Base-by-base conservation (phyloP, 2,888 invertebrate species). In the Lacanobia wlatinum region DNA sequence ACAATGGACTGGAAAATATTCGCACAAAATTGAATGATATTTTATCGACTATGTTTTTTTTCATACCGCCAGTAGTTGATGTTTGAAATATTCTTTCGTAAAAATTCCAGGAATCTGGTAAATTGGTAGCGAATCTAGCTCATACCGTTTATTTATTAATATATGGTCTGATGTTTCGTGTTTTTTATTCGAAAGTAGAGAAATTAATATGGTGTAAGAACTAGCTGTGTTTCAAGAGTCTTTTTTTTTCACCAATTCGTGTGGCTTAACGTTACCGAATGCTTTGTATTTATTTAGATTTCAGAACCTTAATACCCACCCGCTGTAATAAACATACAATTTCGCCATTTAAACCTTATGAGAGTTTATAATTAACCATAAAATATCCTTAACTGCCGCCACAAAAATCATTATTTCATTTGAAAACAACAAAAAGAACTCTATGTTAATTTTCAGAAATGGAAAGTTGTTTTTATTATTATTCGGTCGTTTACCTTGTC, bases 301-400 rank as follows among this genome's bases (percentile, higher is more conserved):
- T 80, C 34, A 50, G 18, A 65, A 78, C 40, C 46, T 14, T 28
- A 61, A 56, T 61, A n/a, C 38, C 18, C 12, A 28, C 12, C 40
- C 10, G 34, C 28, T 23, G 60, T 68, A 61, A 78, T 68, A 14
- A 53, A 68, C 46, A 56, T 78, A 68, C 65, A 76, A 78, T 52
- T 64, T 43, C 12, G 34, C 53, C 62, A 28, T 76, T 77, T 67
- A 77, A 76, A 64, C 34, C 50, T 61, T 52, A 56, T 23, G 46
- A 61, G 46, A 56, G 59, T 40, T 48, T 62, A 65, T 76, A 82
- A 68, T 76, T 61, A 81, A 61, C 46, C 55, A 81, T 81, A 56
- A 81, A 78, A 82, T 56, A 68, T 52, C 23, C 21, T 55, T 64
- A 55, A 78, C 64, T 69, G 61, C 56, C 28, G 16, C 59, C 53